These are phyloP conservation scores for Myoxocephalus aenaeus DNA, from an alignment of 2,797 vertebrate species.

Conservation along the genomic window DNA sequence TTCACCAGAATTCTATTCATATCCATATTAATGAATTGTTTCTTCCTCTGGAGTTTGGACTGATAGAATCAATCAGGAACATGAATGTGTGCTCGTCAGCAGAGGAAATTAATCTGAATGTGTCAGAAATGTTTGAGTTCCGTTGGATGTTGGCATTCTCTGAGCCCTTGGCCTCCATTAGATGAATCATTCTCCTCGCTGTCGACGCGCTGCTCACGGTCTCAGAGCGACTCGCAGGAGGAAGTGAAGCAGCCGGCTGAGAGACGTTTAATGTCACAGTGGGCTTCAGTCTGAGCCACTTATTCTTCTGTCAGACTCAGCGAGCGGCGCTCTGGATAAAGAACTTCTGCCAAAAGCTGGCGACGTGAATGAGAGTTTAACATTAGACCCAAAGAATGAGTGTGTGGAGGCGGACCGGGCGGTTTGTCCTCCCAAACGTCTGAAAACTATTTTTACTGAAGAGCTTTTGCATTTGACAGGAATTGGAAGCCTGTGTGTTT, in stretches of 20 bases:
- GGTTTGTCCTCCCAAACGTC: background rate
- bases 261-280: constrained; percentile 21
- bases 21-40: no score
- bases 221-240: constrained; percentile 23
- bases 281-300: constrained; percentile 16
- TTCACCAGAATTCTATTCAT: no score
- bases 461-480: no score
- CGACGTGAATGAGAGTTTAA: background rate
- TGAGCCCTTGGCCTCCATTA: constrained; percentile 21
- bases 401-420: background rate
- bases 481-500: no score
- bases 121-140: background rate
- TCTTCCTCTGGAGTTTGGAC: no score
- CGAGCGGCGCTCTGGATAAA: background rate
- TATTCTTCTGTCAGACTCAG: constrained; percentile 4
- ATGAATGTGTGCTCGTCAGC: no score
- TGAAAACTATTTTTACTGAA: background rate
- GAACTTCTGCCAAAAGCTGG: background rate
- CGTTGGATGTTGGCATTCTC: constrained; percentile 6
- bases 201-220: background rate
- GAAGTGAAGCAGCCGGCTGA: constrained; percentile 34
- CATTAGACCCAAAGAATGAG: background rate
- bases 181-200: constrained; percentile 17
- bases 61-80: no score
- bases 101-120: background rate